Evolutionary conservation across 2,113 vertebrate genomes (phyloP), one percentile per base, ranked within the genome.

Genomic region (Murina feae): DNA sequence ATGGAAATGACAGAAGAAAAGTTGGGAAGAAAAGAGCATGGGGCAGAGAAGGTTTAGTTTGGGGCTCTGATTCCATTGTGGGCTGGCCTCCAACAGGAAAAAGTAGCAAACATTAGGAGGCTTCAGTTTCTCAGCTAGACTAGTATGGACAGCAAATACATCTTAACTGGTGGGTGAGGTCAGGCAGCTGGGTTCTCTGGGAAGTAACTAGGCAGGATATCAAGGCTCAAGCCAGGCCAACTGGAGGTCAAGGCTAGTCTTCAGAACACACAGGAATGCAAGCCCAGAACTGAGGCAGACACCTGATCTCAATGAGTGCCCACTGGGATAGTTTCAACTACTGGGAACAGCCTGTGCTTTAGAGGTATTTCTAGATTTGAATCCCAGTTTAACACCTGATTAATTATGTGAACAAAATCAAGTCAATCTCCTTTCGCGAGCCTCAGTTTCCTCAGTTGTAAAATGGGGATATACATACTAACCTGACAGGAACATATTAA

Each of bases 301-400:
- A 4, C 18, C 12, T 3, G 9, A 0, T 20, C 30, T 28, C 25
- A 85, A 63, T 51, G 63, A 74, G 21, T 13, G 44, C 1, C 12
- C 20, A 20, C 2, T 30, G 53, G 58, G 28, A 51, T 49, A n/a
- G 25, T 53, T 66, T 28, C 14, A 78, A 6, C 1, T 53, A 7
- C n/a, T 30, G 12, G 13, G 17, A 60, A 25, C 17, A 6, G 0
- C 1, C 0, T 1, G 0, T 0, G 0, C 11, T 55, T 37, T 32
- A 18, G 20, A 65, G 21, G 47, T 17, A 13, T 63, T 42, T 55
- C 32, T 21, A 4, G 10, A 76, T 47, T 58, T 32, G 11, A 74
- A 35, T 80, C 53, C 9, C 13, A 5, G 12, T 51, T 80, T n/a
- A 71, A 32, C 6, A 2, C 1, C 12, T 79, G 49, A 25, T 30